These are phyloP conservation scores for Mystacornis crossleyi DNA, from an alignment of 2,113 vertebrate genomes.

Conservation along the genomic window DNA sequence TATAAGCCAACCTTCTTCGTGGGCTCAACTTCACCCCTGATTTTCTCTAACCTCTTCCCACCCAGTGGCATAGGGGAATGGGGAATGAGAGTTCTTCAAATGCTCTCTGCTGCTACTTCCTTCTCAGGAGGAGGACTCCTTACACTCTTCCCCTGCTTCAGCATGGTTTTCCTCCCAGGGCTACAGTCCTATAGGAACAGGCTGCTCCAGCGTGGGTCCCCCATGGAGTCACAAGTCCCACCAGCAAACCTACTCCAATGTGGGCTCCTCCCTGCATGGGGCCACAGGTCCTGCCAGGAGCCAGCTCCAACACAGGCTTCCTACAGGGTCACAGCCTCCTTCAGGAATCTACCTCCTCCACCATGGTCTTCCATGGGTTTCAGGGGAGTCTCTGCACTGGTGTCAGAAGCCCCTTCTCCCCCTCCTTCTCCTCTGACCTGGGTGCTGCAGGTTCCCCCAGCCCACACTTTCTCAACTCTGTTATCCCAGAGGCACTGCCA, in stretches of 20 bases:
- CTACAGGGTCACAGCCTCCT: background rate
- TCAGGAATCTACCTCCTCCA: background rate
- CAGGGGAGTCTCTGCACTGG: background rate
- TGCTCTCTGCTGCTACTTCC: background rate
- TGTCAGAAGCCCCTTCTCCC: accelerated
- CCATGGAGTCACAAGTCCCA: background rate
- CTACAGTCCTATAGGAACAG: background rate
- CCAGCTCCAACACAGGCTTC: background rate
- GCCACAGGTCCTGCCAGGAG: background rate
- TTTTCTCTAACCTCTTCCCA: background rate
- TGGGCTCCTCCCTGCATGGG: too few species aligned
- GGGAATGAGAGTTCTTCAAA: background rate
- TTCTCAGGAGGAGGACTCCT: background rate
- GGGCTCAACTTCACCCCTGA: background rate
- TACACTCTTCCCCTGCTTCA: background rate
- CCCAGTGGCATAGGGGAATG: accelerated
- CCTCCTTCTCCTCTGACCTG: background rate
- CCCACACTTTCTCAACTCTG: accelerated
- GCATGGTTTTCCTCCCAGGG: background rate
- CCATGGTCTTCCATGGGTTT: accelerated
- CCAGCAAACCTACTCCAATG: background rate
- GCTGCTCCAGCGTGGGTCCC: accelerated
- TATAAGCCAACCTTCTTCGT: background rate
- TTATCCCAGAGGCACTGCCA: background rate
- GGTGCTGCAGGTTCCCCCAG: background rate